Conservation (phyloP, 2,797 vertebrate genomes). For the Pantherophis alleghaniensis region DNA sequence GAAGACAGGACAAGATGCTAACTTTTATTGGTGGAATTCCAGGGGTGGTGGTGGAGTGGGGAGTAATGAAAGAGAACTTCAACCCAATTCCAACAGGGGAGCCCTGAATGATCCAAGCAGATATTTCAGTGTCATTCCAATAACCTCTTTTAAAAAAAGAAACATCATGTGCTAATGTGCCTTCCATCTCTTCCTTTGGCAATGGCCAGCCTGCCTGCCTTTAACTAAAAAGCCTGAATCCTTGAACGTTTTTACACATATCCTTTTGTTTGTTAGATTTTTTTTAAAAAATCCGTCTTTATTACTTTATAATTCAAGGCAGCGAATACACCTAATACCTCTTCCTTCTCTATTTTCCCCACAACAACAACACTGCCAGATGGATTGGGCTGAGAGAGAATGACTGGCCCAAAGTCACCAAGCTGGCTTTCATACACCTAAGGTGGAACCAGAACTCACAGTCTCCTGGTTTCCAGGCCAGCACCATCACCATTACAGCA, state of each 20-base stretch:
- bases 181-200: neutral
- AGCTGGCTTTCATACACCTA: neutral
- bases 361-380: neutral
- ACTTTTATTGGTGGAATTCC: constrained; percentile 1
- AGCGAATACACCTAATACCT: neutral
- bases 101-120: neutral
- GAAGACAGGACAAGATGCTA: constrained; percentile 10
- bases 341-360: neutral
- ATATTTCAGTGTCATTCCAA: neutral
- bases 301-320: no score
- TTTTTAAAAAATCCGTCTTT: neutral
- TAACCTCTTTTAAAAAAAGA: neutral
- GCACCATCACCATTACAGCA: neutral
- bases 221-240: neutral
- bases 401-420: neutral
- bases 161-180: neutral
- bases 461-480: neutral
- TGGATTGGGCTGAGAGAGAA: neutral
- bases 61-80: neutral
- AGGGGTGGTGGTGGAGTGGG: neutral
- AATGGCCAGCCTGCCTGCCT: neutral
- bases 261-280: neutral
- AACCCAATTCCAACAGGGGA: neutral
- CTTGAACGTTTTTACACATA: neutral
- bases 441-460: neutral